These are phyloP conservation scores for Aramus guarauna DNA, from an alignment of 2,113 vertebrate species.

Conservation along the genomic window DNA sequence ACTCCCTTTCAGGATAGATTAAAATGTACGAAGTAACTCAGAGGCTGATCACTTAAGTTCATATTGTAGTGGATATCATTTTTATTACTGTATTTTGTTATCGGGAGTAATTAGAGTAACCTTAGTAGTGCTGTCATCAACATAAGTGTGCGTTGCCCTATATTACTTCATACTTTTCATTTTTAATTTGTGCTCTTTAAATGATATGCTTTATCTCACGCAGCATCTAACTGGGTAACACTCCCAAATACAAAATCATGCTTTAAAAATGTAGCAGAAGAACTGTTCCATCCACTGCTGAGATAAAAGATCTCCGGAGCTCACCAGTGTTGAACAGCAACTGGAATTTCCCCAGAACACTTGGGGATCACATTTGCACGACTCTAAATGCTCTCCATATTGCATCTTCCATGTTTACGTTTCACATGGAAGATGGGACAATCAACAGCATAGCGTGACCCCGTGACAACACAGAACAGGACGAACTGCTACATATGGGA, in stretches of 20 bases:
- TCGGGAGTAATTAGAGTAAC: not conserved
- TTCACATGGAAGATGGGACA: not conserved
- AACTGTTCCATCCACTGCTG: not conserved
- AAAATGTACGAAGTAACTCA: not conserved
- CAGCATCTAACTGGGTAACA: not conserved
- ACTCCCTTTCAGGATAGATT: not conserved
- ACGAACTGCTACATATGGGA: rapidly evolving
- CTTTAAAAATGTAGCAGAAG: not conserved
- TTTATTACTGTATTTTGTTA: not conserved
- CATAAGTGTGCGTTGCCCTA: not conserved
- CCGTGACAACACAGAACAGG: not conserved
- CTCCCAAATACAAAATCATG: not conserved
- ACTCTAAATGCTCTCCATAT: not conserved
- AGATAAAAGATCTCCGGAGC: not conserved
- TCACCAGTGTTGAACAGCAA: not conserved
- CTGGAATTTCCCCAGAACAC: not conserved
- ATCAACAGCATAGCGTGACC: not conserved
- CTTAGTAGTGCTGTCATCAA: not conserved
- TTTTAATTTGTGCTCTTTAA: not conserved
- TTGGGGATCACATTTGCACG: rapidly evolving
- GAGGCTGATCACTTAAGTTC: not conserved
- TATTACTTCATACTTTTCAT: not conserved
- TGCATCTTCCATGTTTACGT: not conserved
- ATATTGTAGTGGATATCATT: not conserved
- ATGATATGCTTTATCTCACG: not conserved